Percentiles rank a stretch among this genome's conserved stretches.
Conservation (phyloP, 2,888 invertebrate genomes). For the Aporophyla lueneburgensis region DNA sequence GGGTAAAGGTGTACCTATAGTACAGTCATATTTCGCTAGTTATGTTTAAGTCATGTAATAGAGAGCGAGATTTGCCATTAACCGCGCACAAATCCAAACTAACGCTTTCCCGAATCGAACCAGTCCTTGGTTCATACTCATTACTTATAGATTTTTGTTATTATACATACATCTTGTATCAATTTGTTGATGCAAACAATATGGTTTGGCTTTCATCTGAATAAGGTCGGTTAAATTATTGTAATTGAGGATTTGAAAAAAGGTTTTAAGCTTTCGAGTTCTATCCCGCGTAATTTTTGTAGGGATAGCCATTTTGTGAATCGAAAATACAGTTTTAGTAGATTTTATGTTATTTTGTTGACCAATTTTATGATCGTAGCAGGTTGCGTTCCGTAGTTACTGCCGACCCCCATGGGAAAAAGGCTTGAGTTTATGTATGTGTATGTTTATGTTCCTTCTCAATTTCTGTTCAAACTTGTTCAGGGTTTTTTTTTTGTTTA, state of each 20-base stretch:
- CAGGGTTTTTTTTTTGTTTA: background rate
- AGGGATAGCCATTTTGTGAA: background rate
- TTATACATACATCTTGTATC: constrained; percentile 8
- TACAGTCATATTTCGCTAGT: background rate
- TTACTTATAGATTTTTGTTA: background rate
- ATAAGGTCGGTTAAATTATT: background rate
- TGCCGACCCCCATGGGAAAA: too few relatives aligned
- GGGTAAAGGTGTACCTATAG: background rate
- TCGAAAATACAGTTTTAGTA: background rate
- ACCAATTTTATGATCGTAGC: too few relatives aligned
- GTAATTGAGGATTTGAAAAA: background rate
- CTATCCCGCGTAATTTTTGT: background rate
- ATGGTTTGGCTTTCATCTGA: background rate
- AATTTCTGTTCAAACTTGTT: background rate
- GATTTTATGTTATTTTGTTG: too few relatives aligned
- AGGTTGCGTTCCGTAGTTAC: too few relatives aligned
- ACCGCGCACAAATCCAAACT: background rate
- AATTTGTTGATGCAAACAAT: background rate
- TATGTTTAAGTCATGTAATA: background rate
- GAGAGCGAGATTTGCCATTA: too few relatives aligned
- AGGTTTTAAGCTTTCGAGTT: background rate
- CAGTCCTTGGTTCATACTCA: too few relatives aligned
- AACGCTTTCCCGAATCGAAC: too few relatives aligned
- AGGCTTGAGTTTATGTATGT: too few relatives aligned
- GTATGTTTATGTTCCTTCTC: too few relatives aligned